Evolutionary conservation across 1,140 invertebrate genomes (phyloP), one percentile per base, ranked within the genome.

Genomic region (Sitophilus oryzae): DNA sequence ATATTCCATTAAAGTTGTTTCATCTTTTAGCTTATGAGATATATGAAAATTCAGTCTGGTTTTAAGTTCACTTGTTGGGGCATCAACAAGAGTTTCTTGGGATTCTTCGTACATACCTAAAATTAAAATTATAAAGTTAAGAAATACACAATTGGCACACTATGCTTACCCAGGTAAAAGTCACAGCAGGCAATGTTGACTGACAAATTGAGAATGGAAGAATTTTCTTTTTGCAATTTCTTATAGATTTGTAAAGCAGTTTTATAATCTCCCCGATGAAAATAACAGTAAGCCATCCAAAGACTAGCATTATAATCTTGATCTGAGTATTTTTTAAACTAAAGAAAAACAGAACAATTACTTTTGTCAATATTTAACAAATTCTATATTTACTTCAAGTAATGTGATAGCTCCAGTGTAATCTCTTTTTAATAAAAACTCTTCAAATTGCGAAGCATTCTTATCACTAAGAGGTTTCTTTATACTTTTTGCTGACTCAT

Each of bases 201-300:
- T 35, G 76, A 75, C 3, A 91, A 64, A 55, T 85, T 76, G 2
- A 74, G 68, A 1, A 76, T 60, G 3, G 73, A 63, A 0, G 70
- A 64, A 47, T 78, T 74, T 1, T 75, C 66, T 11, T 67, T 63
- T 6, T 65, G 59, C 1, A 66, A 36, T 16, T 72, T 71, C 59
- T 82, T 76, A 68, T 88, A 96, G 10, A 84, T 79, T 19, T 84
- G 79, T n/a, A 92, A 75, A 0, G 95, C 87, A 66, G 83, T 81
- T 63, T 88, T 87, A 73, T 96, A 97, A 68, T 98, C 91, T 1
- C 92, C 94, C 30, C 95, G 74, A 74, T 98, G 95, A 74, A 97
- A 98, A 49, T 85, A 83, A 73, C 93, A 96, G 71, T 93, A 98
- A 2, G 87, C 93, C 52, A 91, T 83, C 93, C 95, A 98, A 52